A percentile compares a stretch with the other conserved stretches of the same genome.
Evolutionary conservation across 2,888 invertebrate genomes (phyloP).

Genomic region (Laspeyria flexula): DNA sequence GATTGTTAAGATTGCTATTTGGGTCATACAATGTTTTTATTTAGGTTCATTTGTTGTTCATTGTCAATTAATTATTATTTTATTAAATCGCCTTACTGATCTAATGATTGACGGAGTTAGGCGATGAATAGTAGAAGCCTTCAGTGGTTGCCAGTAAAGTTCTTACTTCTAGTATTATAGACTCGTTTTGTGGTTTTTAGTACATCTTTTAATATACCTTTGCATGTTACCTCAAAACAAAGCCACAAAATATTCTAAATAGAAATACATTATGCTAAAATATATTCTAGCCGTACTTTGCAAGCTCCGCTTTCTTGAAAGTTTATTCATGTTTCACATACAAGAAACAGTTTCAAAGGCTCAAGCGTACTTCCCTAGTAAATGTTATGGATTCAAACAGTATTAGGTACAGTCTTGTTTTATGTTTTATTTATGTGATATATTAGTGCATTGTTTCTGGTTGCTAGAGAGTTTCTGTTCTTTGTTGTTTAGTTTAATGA

Average conservation of each 20-base stretch:
- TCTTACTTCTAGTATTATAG: too few relatives aligned
- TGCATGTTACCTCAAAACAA: neutral
- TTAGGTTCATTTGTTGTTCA: too few relatives aligned
- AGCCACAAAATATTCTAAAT: neutral
- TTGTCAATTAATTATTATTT: too few relatives aligned
- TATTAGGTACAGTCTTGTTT: neutral
- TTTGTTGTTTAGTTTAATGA: too few relatives aligned
- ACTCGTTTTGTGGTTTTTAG: too few relatives aligned
- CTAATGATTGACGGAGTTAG: too few relatives aligned
- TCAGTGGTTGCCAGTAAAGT: too few relatives aligned
- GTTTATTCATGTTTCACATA: slow-evolving; percentile 6
- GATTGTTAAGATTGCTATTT: too few relatives aligned
- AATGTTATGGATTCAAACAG: slow-evolving; percentile 3
- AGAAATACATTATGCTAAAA: slow-evolving; percentile 5
- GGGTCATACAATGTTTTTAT: too few relatives aligned
- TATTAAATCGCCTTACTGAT: too few relatives aligned
- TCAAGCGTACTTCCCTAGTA: slow-evolving; percentile 2
- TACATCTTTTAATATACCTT: too few relatives aligned
- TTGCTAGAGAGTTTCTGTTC: neutral
- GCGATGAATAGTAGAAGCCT: too few relatives aligned
- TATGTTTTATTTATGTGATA: neutral
- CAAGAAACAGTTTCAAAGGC: slow-evolving; percentile 4
- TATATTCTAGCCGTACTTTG: neutral
- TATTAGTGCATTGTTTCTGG: neutral
- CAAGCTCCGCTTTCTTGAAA: slow-evolving; percentile 1